Conservation (phyloP, 2,797 vertebrate species). For the Champsocephalus gunnari region DNA sequence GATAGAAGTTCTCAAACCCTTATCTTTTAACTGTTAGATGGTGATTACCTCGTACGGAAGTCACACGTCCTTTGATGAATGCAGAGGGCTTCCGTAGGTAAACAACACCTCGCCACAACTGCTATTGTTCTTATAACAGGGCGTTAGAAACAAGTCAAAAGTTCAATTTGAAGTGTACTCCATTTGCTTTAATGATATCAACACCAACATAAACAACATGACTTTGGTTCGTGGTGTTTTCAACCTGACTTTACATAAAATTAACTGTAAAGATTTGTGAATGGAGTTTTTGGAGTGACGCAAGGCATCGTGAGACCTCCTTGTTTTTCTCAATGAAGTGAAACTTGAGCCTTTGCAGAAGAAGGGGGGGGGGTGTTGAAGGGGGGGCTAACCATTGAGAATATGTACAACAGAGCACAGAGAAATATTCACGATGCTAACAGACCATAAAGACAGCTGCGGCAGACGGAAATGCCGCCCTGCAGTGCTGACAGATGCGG, state of each 20-base stretch:
- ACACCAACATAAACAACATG: not conserved
- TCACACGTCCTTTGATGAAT: not conserved
- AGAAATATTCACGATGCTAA: constrained; percentile 29
- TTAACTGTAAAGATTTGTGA: constrained; percentile 19
- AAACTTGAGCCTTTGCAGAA: constrained; percentile 75
- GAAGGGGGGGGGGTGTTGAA: not conserved
- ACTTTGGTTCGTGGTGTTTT: not conserved
- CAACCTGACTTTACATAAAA: not conserved
- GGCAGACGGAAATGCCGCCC: not conserved
- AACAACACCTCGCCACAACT: not conserved
- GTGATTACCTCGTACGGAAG: not conserved
- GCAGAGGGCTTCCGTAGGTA: constrained; percentile 2
- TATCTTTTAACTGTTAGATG: not conserved
- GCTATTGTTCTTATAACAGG: not conserved
- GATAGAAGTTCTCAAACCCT: not conserved
- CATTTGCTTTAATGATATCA: not conserved
- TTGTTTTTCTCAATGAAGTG: constrained; percentile 88
- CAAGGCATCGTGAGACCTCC: constrained; percentile 43
- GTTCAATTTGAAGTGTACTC: not conserved
- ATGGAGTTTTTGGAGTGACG: constrained; percentile 50
- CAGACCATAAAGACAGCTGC: not conserved
- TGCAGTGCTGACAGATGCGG: constrained; percentile 6
- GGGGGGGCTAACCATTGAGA: constrained; percentile 70
- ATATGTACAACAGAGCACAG: constrained; percentile 43
- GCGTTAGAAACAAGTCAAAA: not conserved